These are phyloP conservation scores for Pristiophorus japonicus DNA, from an alignment of 2,113 vertebrate genomes.

Conservation along the genomic window DNA sequence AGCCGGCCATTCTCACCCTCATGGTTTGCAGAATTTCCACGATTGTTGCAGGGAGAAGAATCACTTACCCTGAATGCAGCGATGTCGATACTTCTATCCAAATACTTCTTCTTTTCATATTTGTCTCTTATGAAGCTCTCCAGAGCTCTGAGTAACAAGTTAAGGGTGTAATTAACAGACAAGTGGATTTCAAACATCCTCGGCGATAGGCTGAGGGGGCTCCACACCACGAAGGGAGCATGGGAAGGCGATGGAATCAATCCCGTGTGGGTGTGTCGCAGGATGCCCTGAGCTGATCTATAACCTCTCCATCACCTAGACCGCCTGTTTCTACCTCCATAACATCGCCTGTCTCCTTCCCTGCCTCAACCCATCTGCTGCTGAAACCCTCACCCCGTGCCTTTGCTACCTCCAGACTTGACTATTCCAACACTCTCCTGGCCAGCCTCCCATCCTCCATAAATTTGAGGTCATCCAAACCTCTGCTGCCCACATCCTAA, in stretches of 20 bases:
- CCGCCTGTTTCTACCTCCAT: not conserved
- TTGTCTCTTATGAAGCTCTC: constrained; percentile 94
- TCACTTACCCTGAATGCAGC: constrained; percentile 72
- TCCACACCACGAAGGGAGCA: not conserved
- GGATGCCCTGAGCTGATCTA: not conserved
- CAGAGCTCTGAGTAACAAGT: constrained; percentile 66
- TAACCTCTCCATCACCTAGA: not conserved
- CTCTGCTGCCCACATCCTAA: not conserved
- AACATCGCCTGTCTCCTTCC: not conserved
- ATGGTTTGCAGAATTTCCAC: not conserved
- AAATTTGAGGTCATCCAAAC: not conserved
- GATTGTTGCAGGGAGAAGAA: constrained; percentile 35
- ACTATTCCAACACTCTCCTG: not conserved
- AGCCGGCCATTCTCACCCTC: not conserved
- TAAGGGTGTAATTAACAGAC: constrained; percentile 54
- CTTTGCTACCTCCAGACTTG: not conserved
- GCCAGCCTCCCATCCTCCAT: not conserved
- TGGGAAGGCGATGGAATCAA: not conserved
- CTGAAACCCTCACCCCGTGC: not conserved
- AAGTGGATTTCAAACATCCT: not conserved
- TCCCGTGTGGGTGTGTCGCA: not conserved
- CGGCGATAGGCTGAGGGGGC: not conserved
- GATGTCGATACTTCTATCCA: constrained; percentile 90
- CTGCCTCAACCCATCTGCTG: not conserved
- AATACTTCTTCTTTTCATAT: constrained; percentile 95